These are phyloP conservation scores for Dasypogon diadema DNA, from an alignment of 2,888 invertebrate genomes.

Conservation along the genomic window DNA sequence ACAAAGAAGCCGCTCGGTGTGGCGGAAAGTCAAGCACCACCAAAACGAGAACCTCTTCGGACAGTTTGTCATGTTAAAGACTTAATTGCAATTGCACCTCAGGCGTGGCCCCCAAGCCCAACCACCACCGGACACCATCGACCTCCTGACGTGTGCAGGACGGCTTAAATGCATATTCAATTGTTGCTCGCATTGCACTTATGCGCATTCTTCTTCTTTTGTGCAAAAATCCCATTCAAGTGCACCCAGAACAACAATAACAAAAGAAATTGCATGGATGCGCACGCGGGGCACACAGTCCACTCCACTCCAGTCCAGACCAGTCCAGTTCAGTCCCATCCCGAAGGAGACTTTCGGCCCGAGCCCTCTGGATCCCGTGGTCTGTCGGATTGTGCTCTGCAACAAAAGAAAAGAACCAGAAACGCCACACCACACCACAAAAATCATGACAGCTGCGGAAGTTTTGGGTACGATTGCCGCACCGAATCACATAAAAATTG, in stretches of 20 bases:
- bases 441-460: conserved; percentile 36
- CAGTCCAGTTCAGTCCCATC: too few species aligned
- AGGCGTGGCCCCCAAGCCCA: conserved; percentile 2
- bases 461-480: conserved; percentile 20
- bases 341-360: too few species aligned
- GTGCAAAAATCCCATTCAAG: background rate
- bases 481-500: background rate
- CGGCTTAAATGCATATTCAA: conserved; percentile 5
- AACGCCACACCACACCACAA: background rate
- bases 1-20: conserved; percentile 2
- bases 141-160: background rate
- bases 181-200: background rate
- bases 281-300: background rate
- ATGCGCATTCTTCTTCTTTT: background rate
- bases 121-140: background rate
- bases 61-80: conserved; percentile 42
- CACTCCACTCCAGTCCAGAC: too few species aligned
- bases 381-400: too few species aligned
- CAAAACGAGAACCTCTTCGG: background rate
- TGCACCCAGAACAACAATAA: background rate
- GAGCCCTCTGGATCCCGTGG: too few species aligned
- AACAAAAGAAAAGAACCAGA: conserved; percentile 11
- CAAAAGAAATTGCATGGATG: background rate
- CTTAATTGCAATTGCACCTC: conserved; percentile 43
- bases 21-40: background rate